These are phyloP conservation scores for Melanargia galathea DNA, from an alignment of 2,888 invertebrate species.

Conservation along the genomic window DNA sequence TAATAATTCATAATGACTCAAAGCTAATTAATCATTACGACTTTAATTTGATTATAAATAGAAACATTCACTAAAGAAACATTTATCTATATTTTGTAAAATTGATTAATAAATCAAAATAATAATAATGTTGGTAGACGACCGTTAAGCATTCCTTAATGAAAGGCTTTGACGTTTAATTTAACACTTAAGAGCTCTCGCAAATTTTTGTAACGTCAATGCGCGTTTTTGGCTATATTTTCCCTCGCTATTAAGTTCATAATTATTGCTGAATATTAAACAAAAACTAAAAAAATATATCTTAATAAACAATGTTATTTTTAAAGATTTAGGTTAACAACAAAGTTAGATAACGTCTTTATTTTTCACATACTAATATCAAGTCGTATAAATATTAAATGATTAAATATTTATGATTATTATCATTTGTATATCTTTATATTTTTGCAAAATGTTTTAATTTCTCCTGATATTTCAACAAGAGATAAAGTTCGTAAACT, in stretches of 20 bases:
- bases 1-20: conserved; percentile 3
- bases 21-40: conserved; percentile 16
- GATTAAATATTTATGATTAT: too few relatives aligned
- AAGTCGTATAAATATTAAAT: too few relatives aligned
- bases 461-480: too few relatives aligned
- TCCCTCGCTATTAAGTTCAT: too few relatives aligned
- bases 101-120: conserved; percentile 17
- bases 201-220: background rate
- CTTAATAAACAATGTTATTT: background rate
- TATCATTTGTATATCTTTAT: too few relatives aligned
- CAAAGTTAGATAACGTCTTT: too few relatives aligned
- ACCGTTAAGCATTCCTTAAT: background rate
- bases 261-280: too few relatives aligned
- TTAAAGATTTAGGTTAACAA: background rate
- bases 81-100: conserved; percentile 17
- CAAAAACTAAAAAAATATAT: too few relatives aligned
- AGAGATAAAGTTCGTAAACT: too few relatives aligned
- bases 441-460: too few relatives aligned
- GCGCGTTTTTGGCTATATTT: background rate
- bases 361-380: too few relatives aligned
- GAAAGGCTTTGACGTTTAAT: conserved; percentile 4
- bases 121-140: conserved; percentile 1
- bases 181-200: background rate
- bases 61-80: conserved; percentile 5
- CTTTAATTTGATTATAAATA: conserved; percentile 9